phyloP scores from a whole-genome alignment of 2,797 vertebrate species.

The Odontamblyopus lacepedii region DNA sequence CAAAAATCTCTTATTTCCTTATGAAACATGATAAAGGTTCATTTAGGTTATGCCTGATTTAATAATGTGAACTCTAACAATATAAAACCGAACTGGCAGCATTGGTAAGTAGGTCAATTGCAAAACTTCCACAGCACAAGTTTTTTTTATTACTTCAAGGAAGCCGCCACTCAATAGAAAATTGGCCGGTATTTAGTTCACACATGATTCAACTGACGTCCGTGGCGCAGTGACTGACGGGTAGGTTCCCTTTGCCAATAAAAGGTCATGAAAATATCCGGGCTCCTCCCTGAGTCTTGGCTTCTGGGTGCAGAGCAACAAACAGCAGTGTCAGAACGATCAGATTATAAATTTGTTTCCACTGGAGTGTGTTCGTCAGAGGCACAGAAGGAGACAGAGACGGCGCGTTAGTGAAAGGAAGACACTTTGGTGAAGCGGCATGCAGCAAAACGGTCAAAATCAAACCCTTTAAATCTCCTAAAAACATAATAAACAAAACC shows the following conservation, averaged over 20 bases:
- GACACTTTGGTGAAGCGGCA: neutral
- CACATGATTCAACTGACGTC: neutral
- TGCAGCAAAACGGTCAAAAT: too few relatives aligned
- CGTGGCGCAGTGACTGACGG: neutral
- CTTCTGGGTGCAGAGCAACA: conserved; percentile 7
- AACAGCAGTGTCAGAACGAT: conserved; percentile 32
- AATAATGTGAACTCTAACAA: neutral
- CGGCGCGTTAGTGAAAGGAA: neutral
- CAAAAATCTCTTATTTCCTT: neutral
- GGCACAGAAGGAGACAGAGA: conserved; percentile 22
- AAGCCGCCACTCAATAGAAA: neutral
- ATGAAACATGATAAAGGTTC: neutral
- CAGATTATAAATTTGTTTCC: conserved; percentile 34
- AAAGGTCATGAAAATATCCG: neutral
- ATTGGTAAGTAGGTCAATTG: neutral
- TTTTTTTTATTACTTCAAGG: neutral
- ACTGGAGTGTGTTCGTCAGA: conserved; percentile 18
- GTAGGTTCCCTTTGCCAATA: neutral
- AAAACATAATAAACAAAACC: too few relatives aligned
- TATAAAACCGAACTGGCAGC: neutral
- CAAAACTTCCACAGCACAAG: neutral
- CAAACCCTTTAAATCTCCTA: too few relatives aligned
- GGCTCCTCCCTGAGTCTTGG: neutral
- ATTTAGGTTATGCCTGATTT: neutral
- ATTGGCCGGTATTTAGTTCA: neutral